Conservation (phyloP, 2,888 invertebrate genomes). For the Eucera pruinosa region DNA sequence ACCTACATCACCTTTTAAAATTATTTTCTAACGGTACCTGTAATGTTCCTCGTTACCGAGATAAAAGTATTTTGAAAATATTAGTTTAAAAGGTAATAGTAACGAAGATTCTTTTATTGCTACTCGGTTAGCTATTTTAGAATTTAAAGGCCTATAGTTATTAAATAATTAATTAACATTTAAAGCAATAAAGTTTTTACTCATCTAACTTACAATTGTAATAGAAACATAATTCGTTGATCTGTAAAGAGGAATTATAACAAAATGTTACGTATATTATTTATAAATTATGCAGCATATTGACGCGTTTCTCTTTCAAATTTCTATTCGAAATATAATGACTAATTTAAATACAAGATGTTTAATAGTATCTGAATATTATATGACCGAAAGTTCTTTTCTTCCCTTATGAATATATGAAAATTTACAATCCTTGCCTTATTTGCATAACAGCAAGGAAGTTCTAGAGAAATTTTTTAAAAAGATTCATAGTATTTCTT, state of each 20-base stretch:
- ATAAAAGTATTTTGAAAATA: constrained; percentile 36
- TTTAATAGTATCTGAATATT: no score
- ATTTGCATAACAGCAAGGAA: no score
- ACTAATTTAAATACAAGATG: no score
- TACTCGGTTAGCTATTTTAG: background rate
- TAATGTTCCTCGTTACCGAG: constrained; percentile 44
- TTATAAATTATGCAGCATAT: background rate
- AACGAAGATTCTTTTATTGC: background rate
- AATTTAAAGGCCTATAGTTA: background rate
- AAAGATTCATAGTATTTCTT: background rate
- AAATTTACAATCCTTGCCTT: no score
- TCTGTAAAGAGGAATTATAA: background rate
- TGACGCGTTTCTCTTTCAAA: background rate
- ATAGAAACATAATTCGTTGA: background rate
- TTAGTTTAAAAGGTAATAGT: background rate
- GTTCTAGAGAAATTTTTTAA: no score
- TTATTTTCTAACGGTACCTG: constrained; percentile 66
- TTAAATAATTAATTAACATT: background rate
- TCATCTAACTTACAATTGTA: background rate
- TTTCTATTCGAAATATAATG: background rate
- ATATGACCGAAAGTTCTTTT: no score
- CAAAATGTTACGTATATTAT: background rate
- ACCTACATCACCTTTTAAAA: constrained; percentile 64
- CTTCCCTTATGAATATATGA: no score
- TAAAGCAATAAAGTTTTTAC: background rate